phyloP scores from a whole-genome alignment of 2,113 vertebrate genomes.

The Cryptotis parvus region DNA sequence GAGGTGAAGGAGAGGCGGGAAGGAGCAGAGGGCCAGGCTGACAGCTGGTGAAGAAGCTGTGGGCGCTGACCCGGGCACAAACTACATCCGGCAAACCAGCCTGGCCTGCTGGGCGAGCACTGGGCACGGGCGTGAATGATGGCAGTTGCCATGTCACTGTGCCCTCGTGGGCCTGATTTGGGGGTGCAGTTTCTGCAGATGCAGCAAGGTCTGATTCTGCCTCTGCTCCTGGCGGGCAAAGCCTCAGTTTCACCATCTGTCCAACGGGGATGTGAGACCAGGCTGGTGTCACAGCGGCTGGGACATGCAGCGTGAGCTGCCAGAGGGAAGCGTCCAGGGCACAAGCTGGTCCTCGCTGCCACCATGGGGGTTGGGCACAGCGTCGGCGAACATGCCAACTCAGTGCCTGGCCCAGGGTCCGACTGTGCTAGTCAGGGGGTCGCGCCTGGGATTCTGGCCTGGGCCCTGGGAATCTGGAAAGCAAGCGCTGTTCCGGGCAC shows the following conservation, averaged over 20 bases:
- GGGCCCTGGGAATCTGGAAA: not conserved
- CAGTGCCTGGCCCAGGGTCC: too few species aligned
- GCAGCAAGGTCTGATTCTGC: not conserved
- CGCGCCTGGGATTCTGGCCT: too few species aligned
- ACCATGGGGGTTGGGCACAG: too few species aligned
- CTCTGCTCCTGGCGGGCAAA: not conserved
- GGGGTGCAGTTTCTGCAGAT: too few species aligned
- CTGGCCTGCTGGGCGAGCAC: constrained; percentile 14
- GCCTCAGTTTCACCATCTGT: not conserved
- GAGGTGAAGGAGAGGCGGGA: rapidly evolving
- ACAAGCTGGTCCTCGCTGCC: too few species aligned
- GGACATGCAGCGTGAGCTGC: not conserved
- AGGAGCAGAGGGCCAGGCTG: not conserved
- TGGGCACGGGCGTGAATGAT: not conserved
- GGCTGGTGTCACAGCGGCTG: not conserved
- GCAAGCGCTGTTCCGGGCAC: not conserved
- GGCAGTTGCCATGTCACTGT: not conserved
- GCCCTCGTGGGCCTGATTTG: not conserved
- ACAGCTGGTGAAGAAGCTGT: constrained; percentile 66
- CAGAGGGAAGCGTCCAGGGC: not conserved
- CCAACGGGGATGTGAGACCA: not conserved
- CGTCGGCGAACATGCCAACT: too few species aligned
- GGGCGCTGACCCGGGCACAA: constrained; percentile 44
- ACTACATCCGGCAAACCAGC: constrained; percentile 65
- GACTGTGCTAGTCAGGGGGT: too few species aligned